These are phyloP conservation scores for Chrysemys picta DNA, from an alignment of 2,113 vertebrate species.

Conservation along the genomic window DNA sequence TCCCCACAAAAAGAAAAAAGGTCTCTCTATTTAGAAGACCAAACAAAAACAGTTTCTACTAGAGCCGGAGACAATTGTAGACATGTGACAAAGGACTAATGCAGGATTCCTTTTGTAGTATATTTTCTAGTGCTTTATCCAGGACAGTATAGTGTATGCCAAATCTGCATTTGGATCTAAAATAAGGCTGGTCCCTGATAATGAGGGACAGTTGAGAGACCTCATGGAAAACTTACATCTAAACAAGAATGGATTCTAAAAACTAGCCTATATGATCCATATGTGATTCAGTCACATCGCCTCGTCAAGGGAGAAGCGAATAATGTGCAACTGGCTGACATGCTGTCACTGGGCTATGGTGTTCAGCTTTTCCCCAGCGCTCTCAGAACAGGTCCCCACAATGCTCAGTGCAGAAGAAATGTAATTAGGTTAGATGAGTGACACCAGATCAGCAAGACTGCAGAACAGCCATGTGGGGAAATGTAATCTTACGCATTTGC, in stretches of 20 bases:
- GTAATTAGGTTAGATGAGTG: neutral
- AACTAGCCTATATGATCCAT: neutral
- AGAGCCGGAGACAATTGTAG: neutral
- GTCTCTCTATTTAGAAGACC: fast-evolving
- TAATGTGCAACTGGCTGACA: neutral
- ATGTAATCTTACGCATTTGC: neutral
- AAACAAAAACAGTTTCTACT: neutral
- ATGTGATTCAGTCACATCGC: neutral
- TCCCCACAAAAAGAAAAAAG: neutral
- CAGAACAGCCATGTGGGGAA: neutral
- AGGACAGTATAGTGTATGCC: neutral
- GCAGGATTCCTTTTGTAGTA: neutral
- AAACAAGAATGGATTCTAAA: neutral
- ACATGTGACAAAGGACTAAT: neutral
- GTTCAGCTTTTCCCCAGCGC: neutral
- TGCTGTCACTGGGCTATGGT: neutral
- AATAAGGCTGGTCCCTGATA: neutral
- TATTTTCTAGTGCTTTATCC: neutral
- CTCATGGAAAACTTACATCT: neutral
- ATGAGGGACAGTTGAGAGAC: neutral
- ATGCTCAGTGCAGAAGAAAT: neutral
- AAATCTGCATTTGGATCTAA: neutral
- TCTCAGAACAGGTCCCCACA: neutral
- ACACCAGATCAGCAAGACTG: neutral
- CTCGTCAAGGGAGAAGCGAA: neutral